These are phyloP conservation scores for Catostomus latipinnis DNA, from an alignment of 2,797 vertebrate species.

Conservation along the genomic window DNA sequence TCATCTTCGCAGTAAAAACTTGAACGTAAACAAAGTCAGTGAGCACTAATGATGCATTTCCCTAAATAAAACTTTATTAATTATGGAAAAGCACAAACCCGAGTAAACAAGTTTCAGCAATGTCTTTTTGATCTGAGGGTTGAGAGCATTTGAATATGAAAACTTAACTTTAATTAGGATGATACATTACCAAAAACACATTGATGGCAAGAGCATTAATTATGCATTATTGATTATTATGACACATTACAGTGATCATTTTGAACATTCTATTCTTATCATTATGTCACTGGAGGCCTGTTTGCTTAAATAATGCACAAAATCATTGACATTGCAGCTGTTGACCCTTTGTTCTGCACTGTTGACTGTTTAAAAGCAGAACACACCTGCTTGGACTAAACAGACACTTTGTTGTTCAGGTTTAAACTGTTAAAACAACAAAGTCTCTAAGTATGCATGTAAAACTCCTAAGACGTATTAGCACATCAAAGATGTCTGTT, in stretches of 20 bases:
- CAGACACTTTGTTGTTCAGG: neutral
- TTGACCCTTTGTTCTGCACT: no score
- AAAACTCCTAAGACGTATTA: constrained; percentile 9
- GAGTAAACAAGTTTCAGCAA: no score
- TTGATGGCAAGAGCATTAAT: neutral
- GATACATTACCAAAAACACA: neutral
- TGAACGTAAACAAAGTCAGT: no score
- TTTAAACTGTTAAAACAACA: neutral
- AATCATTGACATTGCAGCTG: neutral
- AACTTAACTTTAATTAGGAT: no score
- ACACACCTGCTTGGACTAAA: neutral
- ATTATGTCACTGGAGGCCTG: neutral
- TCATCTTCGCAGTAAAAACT: no score
- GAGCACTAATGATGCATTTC: no score
- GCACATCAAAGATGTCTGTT: constrained; percentile 36
- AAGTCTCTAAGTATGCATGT: neutral
- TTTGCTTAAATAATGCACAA: neutral
- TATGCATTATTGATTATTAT: constrained; percentile 7
- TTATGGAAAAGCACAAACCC: neutral
- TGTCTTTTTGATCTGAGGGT: no score
- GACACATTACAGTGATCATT: neutral
- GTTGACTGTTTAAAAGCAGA: no score
- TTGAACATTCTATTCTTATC: neutral
- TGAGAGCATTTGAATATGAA: no score
- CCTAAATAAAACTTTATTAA: neutral